Conservation (phyloP, 2,113 vertebrate genomes). For the Scartelaos histophorus region DNA sequence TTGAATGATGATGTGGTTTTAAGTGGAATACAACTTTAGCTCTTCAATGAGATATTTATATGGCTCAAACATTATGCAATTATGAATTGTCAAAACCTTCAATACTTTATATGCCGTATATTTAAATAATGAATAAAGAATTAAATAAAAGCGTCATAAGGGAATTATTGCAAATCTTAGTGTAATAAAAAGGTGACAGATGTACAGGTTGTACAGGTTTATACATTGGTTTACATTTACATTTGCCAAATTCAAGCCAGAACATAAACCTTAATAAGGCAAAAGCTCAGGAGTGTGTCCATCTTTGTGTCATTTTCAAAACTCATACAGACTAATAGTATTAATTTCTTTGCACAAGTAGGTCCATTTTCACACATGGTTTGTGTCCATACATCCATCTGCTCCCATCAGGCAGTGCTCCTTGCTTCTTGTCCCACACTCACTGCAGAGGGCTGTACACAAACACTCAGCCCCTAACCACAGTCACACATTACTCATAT, state of each 20-base stretch:
- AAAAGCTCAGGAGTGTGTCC: too few species aligned
- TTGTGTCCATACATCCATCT: constrained; percentile 13
- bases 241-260: not conserved
- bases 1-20: too few species aligned
- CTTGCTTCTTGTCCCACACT: constrained; percentile 30
- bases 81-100: too few species aligned
- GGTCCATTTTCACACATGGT: constrained; percentile 9
- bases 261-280: not conserved
- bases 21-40: too few species aligned
- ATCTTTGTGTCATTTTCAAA: too few species aligned
- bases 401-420: constrained; percentile 8
- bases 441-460: constrained; percentile 10
- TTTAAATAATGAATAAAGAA: not conserved
- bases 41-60: too few species aligned
- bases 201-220: too few species aligned
- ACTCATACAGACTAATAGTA: not conserved
- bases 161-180: not conserved
- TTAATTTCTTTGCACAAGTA: not conserved
- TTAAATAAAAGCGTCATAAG: too few species aligned
- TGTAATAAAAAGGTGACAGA: too few species aligned
- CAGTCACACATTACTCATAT: constrained; percentile 17
- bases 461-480: constrained; percentile 22
- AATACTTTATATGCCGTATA: not conserved
- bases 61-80: too few species aligned
- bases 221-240: too few species aligned